phyloP scores from a whole-genome alignment of 2,888 invertebrate genomes.

The Zygaena filipendulae region DNA sequence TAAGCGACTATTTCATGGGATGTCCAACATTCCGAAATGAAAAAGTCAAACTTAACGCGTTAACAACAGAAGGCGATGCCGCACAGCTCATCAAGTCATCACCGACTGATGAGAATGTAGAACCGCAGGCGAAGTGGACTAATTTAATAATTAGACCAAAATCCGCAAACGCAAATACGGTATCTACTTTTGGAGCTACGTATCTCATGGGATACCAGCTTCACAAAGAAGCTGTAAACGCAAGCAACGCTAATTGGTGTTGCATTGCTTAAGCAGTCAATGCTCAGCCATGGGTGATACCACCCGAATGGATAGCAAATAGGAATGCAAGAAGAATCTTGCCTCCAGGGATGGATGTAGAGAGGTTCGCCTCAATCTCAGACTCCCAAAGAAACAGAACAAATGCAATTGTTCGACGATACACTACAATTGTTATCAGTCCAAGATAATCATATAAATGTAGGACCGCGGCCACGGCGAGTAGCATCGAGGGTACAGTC shows the following conservation, averaged over 20 bases:
- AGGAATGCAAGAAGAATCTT: neutral
- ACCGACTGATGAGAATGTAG: constrained; percentile 2
- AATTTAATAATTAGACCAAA: neutral
- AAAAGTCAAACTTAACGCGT: constrained; percentile 10
- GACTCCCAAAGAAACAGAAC: constrained; percentile 2
- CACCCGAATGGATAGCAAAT: constrained; percentile 2
- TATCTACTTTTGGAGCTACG: constrained; percentile 1
- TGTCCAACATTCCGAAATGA: constrained; percentile 11
- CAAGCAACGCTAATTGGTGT: constrained; percentile 1
- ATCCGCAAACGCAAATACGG: neutral
- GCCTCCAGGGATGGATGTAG: constrained; percentile 1
- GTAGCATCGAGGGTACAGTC: neutral
- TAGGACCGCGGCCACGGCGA: neutral
- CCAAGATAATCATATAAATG: neutral
- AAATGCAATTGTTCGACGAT: constrained; percentile 5
- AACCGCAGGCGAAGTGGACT: neutral
- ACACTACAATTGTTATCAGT: neutral
- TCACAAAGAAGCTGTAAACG: neutral
- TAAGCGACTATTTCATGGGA: constrained; percentile 11
- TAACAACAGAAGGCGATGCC: constrained; percentile 10
- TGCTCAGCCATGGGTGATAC: neutral
- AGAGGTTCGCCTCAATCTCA: constrained; percentile 1
- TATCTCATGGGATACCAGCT: constrained; percentile 3
- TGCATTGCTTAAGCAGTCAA: neutral
- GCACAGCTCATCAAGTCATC: constrained; percentile 6